Conservation (phyloP, 2,888 invertebrate genomes). For the Drosophila aldrichi region DNA sequence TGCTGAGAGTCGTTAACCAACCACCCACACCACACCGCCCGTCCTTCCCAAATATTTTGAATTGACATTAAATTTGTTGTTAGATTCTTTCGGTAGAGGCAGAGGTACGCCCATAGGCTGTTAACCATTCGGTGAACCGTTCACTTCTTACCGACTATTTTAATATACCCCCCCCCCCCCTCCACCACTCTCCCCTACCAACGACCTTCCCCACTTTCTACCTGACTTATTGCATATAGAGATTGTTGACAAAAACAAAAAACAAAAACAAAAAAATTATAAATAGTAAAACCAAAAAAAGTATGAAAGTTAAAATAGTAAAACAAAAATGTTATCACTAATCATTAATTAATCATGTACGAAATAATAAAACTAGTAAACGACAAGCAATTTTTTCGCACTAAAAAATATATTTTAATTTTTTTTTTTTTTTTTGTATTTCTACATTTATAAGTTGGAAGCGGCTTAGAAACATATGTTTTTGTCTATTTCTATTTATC, state of each 20-base stretch:
- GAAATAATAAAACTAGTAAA: conserved; percentile 35
- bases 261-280: background rate
- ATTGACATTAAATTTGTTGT: conserved; percentile 35
- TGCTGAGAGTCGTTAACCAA: conserved; percentile 1
- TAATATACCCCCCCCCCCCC: background rate
- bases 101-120: background rate
- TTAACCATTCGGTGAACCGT: background rate
- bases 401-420: no score
- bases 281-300: conserved; percentile 1
- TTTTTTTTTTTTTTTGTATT: no score
- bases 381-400: conserved; percentile 20
- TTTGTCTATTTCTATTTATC: no score
- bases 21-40: background rate
- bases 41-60: background rate
- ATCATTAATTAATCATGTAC: conserved; percentile 27
- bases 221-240: conserved; percentile 32
- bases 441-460: background rate
- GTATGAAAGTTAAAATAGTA: background rate
- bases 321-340: conserved; percentile 56
- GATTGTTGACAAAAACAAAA: conserved; percentile 48
- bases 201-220: background rate
- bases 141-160: background rate
- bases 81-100: background rate
- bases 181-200: background rate
- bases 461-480: no score